A percentile compares a stretch with the other conserved stretches of the same genome.
These are phyloP conservation scores for Coranthus polyacanthus DNA, from an alignment of 2,797 vertebrate genomes.

Conservation along the genomic window DNA sequence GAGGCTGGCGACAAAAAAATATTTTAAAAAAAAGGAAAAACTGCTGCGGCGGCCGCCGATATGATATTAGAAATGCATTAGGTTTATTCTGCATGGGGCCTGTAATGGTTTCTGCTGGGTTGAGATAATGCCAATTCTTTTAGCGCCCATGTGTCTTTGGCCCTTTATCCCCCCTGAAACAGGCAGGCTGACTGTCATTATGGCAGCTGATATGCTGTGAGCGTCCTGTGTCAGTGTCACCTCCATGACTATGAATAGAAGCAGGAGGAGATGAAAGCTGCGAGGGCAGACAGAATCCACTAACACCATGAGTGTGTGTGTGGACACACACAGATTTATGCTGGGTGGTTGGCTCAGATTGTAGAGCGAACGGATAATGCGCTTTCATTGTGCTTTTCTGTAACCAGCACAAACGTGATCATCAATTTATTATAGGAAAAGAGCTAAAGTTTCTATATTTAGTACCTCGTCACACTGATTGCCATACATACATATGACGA, in stretches of 20 bases:
- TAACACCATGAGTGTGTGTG: conserved; percentile 1
- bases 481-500: too few species aligned
- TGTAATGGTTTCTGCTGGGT: conserved; percentile 55
- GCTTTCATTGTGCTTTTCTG: neutral
- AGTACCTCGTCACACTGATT: too few species aligned
- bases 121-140: conserved; percentile 55
- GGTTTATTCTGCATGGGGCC: conserved; percentile 56
- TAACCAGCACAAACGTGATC: neutral
- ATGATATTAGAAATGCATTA: conserved; percentile 69
- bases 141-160: conserved; percentile 25
- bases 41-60: conserved; percentile 37
- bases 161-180: conserved; percentile 44
- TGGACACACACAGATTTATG: neutral
- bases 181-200: conserved; percentile 54
- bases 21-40: neutral
- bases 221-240: conserved; percentile 68
- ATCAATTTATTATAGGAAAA: too few species aligned
- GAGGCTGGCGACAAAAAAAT: neutral
- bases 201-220: conserved; percentile 55
- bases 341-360: neutral
- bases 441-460: too few species aligned
- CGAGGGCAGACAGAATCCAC: conserved; percentile 27
- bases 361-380: neutral
- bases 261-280: conserved; percentile 45
- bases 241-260: conserved; percentile 70